Percentiles rank a stretch among this genome's conserved stretches.
These are phyloP conservation scores for Drosophila flavopinicola DNA, from an alignment of 2,888 invertebrate species.

Conservation along the genomic window DNA sequence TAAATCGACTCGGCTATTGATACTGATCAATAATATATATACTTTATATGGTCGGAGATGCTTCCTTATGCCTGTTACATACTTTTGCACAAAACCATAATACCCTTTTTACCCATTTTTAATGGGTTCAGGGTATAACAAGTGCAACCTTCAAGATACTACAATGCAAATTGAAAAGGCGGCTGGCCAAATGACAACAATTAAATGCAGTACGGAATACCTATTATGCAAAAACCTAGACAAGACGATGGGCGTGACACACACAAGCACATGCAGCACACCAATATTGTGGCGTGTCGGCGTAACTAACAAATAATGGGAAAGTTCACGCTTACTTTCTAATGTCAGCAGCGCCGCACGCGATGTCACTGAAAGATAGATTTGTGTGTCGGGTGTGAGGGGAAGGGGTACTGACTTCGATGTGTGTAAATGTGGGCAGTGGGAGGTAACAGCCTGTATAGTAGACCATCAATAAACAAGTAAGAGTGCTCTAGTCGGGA, in stretches of 20 bases:
- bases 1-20: too few relatives aligned
- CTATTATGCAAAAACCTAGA: slow-evolving; percentile 54
- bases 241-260: slow-evolving; percentile 30
- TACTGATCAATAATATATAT: too few relatives aligned
- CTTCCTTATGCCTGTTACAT: too few relatives aligned
- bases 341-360: slow-evolving; percentile 55
- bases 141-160: slow-evolving; percentile 45
- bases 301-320: slow-evolving; percentile 49
- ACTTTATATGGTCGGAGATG: too few relatives aligned
- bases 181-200: slow-evolving; percentile 46
- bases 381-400: background rate
- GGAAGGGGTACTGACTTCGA: background rate
- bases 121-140: too few relatives aligned
- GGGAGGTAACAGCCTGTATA: too few relatives aligned
- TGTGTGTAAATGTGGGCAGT: too few relatives aligned
- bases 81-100: too few relatives aligned
- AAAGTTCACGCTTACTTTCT: slow-evolving; percentile 71
- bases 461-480: too few relatives aligned
- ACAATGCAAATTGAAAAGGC: slow-evolving; percentile 51
- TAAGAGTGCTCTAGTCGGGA: too few relatives aligned
- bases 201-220: slow-evolving; percentile 44
- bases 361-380: slow-evolving; percentile 34
- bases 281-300: slow-evolving; percentile 22
- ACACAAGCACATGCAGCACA: background rate
- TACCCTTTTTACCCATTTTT: too few relatives aligned